Evolutionary conservation across 2,797 vertebrate genomes (phyloP), one percentile per base, ranked within the genome.

Genomic region (Lemur catta): DNA sequence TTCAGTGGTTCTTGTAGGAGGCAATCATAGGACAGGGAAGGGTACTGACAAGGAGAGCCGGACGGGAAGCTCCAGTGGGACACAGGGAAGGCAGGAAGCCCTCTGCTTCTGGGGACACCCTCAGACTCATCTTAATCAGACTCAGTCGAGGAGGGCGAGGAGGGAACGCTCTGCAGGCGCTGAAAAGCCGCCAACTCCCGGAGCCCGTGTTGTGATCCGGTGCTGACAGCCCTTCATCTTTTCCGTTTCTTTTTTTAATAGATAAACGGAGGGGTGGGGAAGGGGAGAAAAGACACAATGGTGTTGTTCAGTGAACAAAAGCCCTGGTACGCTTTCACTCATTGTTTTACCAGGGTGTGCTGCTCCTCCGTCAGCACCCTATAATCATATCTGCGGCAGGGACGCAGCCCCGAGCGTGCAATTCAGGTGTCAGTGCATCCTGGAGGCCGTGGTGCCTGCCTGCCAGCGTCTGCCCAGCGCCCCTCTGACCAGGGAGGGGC

Each of bases 151-250:
- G 93, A 89, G 75, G 92, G 72, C 76, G 48, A 43, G 22, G 38
- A 63, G 12, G 52, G 93, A 96, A 97, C 94, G 10, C 43, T 94
- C 82, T n/a, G 52, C 79, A 80, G 75, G 90, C 94, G 86, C 81
- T 96, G 96, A 95, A 94, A 91, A 94, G 89, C 97, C 0, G 65
- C 90, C 22, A 38, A 94, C 93, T 98, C 94, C 96, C 46, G 71
- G 11, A 72, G 96, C 93, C 97, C 91, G 4, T 96, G 97, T 98
- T 98, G 98, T 97, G 97, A 98, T 98, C 92, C 13, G 7, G 90
- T 67, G 97, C 96, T 98, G 98, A 98, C 97, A 98, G 97, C 97
- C 95, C 96, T 97, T 98, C 91, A 97, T 98, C 97, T 96, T 97
- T 94, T 67, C 96, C n/a, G 81, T 71, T 4, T 26, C 20, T 48